phyloP scores from a whole-genome alignment of 2,113 vertebrate genomes.

The Nothobranchius kuhntae region DNA sequence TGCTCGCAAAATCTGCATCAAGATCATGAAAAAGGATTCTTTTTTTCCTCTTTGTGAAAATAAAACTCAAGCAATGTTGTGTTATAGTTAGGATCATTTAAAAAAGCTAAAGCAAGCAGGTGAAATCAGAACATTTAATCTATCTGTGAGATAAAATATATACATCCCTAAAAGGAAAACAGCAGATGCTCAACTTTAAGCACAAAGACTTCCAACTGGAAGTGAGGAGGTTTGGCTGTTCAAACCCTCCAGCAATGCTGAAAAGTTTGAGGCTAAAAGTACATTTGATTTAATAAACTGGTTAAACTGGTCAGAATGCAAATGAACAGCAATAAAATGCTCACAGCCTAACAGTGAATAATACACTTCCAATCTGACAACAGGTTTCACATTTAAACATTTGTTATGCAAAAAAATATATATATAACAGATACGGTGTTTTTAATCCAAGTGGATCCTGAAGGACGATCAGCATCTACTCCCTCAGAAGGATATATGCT shows the following conservation, averaged over 20 bases:
- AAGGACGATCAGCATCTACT: conserved; percentile 32
- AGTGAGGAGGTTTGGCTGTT: conserved; percentile 26
- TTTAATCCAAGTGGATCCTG: conserved; percentile 13
- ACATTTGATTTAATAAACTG: conserved; percentile 23
- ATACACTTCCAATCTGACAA: conserved; percentile 14
- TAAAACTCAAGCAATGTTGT: background rate
- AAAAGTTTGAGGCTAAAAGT: conserved; percentile 35
- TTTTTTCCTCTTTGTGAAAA: background rate
- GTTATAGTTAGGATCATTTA: background rate
- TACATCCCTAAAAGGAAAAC: no score
- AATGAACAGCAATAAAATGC: conserved; percentile 3
- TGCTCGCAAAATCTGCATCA: background rate
- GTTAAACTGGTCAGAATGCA: conserved; percentile 11
- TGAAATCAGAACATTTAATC: no score
- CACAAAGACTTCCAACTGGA: conserved; percentile 47
- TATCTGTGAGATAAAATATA: no score
- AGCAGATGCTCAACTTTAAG: background rate
- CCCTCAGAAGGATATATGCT: conserved; percentile 42
- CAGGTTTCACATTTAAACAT: conserved; percentile 34
- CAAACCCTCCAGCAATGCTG: conserved; percentile 42
- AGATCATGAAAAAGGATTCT: conserved; percentile 1
- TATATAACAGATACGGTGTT: conserved; percentile 18
- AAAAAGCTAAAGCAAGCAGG: background rate
- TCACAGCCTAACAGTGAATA: background rate
- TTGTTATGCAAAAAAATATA: conserved; percentile 10